Evolutionary conservation across 2,888 invertebrate genomes (phyloP).

Genomic region (Mythimna lalbum): DNA sequence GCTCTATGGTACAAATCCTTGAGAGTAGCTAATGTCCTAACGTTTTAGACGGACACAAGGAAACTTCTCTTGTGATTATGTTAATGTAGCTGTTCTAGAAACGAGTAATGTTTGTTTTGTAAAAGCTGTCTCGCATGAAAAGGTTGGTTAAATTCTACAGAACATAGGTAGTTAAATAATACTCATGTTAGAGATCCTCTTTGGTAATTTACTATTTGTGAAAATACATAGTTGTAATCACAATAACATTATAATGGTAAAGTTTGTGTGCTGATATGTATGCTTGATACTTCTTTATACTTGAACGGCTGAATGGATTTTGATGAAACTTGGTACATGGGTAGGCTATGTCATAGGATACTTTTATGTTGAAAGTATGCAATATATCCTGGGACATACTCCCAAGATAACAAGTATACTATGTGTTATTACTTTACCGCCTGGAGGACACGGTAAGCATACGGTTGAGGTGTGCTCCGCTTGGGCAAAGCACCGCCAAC

Average conservation of each 20-base stretch:
- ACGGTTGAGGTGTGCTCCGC: too few species aligned
- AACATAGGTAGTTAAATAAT: neutral
- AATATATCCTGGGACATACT: too few species aligned
- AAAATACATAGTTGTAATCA: neutral
- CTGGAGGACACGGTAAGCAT: too few species aligned
- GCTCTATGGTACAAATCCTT: constrained; percentile 18
- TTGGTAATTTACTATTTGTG: neutral
- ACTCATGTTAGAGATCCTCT: neutral
- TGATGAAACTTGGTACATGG: neutral
- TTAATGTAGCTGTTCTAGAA: constrained; percentile 28
- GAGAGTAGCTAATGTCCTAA: constrained; percentile 40
- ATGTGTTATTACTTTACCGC: too few species aligned
- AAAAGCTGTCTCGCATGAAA: constrained; percentile 5
- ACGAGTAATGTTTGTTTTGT: constrained; percentile 30
- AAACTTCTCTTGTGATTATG: constrained; percentile 40
- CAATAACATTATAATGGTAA: too few species aligned
- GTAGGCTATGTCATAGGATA: too few species aligned
- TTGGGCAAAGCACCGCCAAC: too few species aligned
- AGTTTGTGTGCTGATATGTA: too few species aligned
- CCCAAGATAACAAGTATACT: too few species aligned
- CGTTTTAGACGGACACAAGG: constrained; percentile 35
- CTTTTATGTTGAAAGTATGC: too few species aligned
- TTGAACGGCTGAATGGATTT: neutral
- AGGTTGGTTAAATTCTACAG: neutral
- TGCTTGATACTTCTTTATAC: too few species aligned